These are phyloP conservation scores for Sphaeridia pumilis DNA, from an alignment of 2,888 invertebrate genomes.

Conservation along the genomic window DNA sequence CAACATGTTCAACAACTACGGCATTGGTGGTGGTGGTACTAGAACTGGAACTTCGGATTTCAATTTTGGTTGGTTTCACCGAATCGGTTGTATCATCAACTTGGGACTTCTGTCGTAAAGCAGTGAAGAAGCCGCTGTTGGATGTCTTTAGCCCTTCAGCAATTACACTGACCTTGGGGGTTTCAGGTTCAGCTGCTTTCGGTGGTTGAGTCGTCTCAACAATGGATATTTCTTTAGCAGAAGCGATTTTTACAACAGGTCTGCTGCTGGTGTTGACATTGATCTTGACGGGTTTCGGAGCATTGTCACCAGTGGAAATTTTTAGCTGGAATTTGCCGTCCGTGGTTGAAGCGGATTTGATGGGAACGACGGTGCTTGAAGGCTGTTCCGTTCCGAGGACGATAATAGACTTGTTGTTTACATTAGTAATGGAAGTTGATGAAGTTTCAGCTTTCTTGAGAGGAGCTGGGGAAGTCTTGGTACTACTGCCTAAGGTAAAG, in stretches of 20 bases:
- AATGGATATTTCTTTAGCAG: background rate
- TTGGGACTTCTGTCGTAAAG: slow-evolving; percentile 4
- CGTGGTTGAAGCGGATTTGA: too few species aligned
- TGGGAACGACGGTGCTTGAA: background rate
- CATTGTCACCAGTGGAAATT: background rate
- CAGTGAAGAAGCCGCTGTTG: slow-evolving; percentile 8
- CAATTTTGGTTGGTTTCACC: too few species aligned
- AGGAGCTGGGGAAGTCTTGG: background rate
- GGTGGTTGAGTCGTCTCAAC: background rate
- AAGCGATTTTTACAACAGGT: too few species aligned
- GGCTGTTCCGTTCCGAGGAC: slow-evolving; percentile 26
- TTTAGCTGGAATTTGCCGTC: background rate
- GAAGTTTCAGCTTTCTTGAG: background rate
- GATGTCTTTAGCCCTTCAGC: slow-evolving; percentile 5
- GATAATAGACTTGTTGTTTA: slow-evolving; percentile 34
- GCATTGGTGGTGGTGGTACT: too few species aligned
- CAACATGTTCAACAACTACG: slow-evolving; percentile 7
- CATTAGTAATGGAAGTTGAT: slow-evolving; percentile 22
- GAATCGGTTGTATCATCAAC: background rate
- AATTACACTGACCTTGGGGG: slow-evolving; percentile 6
- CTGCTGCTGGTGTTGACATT: too few species aligned
- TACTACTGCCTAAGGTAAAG: background rate
- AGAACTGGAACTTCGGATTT: too few species aligned
- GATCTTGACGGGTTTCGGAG: background rate
- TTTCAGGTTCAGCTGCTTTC: too few species aligned